Percentiles rank a stretch among this genome's conserved stretches.
phyloP scores from a whole-genome alignment of 92 coral and sea anemone species.

The Blastomussa wellsi region DNA sequence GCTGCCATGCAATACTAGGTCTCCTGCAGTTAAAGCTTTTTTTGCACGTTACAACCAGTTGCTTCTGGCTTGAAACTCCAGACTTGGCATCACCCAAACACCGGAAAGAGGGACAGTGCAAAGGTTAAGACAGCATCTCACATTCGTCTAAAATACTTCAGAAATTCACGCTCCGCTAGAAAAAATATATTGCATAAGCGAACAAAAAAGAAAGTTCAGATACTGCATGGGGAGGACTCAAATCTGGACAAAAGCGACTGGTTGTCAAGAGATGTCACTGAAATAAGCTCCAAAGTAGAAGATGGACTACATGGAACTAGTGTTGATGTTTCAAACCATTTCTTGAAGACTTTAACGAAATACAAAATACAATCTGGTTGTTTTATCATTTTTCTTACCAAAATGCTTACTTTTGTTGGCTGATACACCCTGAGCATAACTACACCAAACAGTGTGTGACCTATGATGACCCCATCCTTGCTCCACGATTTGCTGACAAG shows the following conservation, averaged over 20 bases:
- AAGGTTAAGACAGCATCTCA: constrained; percentile 47
- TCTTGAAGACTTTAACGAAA: constrained; percentile 39
- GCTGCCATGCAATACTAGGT: constrained; percentile 27
- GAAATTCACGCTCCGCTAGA: constrained; percentile 46
- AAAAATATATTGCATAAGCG: constrained; percentile 36
- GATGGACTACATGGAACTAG: constrained; percentile 21
- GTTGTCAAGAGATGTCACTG: constrained; percentile 22
- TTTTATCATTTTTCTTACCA: constrained; percentile 32
- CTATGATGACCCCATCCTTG: constrained; percentile 41
- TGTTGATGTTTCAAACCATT: constrained; percentile 49
- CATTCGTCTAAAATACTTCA: constrained; percentile 43
- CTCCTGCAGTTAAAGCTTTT: too few relatives aligned
- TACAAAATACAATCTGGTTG: constrained; percentile 46
- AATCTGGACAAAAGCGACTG: constrained; percentile 7
- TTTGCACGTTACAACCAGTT: too few relatives aligned
- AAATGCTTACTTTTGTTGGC: constrained; percentile 41
- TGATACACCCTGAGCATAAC: constrained; percentile 36
- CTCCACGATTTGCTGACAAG: constrained; percentile 39
- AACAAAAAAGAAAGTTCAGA: constrained; percentile 30
- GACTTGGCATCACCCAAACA: constrained; percentile 38
- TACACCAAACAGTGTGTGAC: constrained; percentile 35
- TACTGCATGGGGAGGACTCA: neutral
- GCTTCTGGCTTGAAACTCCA: constrained; percentile 10
- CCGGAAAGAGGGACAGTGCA: constrained; percentile 18
- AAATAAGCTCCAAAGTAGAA: constrained; percentile 35